Evolutionary conservation across 2,888 invertebrate species (phyloP).

Genomic region (Drosophila recens): DNA sequence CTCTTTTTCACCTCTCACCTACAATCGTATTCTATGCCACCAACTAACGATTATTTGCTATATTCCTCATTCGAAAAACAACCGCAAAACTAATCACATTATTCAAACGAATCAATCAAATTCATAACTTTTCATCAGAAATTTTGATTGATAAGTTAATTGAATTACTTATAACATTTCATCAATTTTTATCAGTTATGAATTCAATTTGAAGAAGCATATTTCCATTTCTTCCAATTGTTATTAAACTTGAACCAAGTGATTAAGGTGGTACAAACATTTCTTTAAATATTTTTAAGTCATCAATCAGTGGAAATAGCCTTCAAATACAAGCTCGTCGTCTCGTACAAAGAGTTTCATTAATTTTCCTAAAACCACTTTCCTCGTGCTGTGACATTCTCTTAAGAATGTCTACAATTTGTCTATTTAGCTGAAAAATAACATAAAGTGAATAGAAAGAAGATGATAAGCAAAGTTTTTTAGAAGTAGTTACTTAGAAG

Average conservation of each 20-base stretch:
- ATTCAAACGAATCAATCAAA: constrained; percentile 26
- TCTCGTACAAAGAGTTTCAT: not conserved
- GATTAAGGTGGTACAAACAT: not conserved
- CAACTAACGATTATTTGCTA: constrained; percentile 7
- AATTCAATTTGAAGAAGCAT: not conserved
- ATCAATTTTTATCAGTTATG: constrained; percentile 5
- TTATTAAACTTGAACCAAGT: not conserved
- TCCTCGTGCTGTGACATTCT: not conserved
- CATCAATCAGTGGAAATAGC: not conserved
- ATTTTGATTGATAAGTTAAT: constrained; percentile 9
- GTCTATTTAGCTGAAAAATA: not conserved
- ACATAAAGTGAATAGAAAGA: not conserved
- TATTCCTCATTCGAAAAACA: not conserved
- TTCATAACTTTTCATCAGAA: constrained; percentile 5
- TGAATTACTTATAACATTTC: constrained; percentile 1
- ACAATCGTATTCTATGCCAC: constrained; percentile 4
- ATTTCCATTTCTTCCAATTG: not conserved
- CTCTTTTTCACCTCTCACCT: not conserved
- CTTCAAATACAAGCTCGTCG: not conserved
- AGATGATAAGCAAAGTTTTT: not conserved
- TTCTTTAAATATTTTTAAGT: not conserved
- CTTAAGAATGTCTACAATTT: not conserved
- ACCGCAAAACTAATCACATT: constrained; percentile 18
- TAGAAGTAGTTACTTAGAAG: not conserved
- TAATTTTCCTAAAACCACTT: not conserved